Conservation (phyloP, 2,113 vertebrate genomes). For the Oncorhynchus kisutch region DNA sequence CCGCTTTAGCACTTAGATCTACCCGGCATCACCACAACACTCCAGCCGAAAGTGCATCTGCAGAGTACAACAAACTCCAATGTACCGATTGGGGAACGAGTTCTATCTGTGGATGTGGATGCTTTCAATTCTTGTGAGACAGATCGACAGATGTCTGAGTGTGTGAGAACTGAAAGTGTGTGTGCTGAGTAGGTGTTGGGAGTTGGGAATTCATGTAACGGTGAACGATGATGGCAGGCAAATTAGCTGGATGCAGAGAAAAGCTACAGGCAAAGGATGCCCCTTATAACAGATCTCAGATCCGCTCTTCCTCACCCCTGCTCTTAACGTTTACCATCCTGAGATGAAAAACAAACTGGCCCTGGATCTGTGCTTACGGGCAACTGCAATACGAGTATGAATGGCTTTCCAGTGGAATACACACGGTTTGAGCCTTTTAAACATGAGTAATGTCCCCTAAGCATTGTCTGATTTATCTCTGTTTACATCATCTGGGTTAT, state of each 20-base stretch:
- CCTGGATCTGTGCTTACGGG: not conserved
- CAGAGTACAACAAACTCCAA: too few relatives aligned
- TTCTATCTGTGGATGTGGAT: too few relatives aligned
- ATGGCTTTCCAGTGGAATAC: slow-evolving; percentile 25
- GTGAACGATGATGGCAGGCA: not conserved
- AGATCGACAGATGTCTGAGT: too few relatives aligned
- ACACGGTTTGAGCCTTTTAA: slow-evolving; percentile 15
- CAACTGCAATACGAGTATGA: not conserved
- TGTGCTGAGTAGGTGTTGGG: not conserved
- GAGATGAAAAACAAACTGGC: not conserved
- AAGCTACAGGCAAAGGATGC: not conserved
- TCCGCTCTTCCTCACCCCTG: too few relatives aligned
- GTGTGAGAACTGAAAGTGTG: too few relatives aligned
- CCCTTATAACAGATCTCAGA: not conserved
- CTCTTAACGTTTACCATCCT: not conserved
- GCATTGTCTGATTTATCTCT: slow-evolving; percentile 25
- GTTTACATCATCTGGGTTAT: slow-evolving; percentile 21
- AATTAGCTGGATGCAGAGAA: not conserved
- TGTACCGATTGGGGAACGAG: too few relatives aligned
- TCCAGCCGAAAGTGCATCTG: too few relatives aligned
- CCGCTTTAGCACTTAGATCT: too few relatives aligned
- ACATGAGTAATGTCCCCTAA: slow-evolving; percentile 35
- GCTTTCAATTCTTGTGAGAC: too few relatives aligned
- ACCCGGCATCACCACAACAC: too few relatives aligned
- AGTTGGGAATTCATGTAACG: too few relatives aligned